Evolutionary conservation across 1,140 invertebrate genomes (phyloP), one percentile per base, ranked within the genome.

Genomic region (Pogonomyrmex californicus): DNA sequence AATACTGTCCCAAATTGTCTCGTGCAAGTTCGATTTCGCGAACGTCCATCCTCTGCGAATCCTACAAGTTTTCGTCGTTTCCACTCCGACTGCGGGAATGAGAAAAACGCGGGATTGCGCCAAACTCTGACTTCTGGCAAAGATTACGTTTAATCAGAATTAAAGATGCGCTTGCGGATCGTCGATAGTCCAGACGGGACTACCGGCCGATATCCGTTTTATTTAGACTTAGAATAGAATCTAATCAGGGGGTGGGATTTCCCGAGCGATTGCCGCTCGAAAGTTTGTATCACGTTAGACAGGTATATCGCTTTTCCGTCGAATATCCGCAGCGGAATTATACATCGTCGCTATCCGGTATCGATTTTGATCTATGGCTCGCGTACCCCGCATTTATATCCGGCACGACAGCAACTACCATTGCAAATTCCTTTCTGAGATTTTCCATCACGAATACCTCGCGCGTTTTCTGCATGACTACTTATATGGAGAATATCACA

Each of bases 121-220:
- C 78, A 38, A 44, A 36, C 23, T 58, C 38, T 44, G 66, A 60
- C n/a, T 62, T 73, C 58, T 41, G 65, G 17, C 38, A 66, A 77
- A 90, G 86, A 87, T 89, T 82, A 66, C 86, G 76, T 90, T 87
- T 85, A 90, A 90, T 90, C 88, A 87, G 86, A 90, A 90, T 90
- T 90, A 90, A 90, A 65, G 70, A 70, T 86, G 86, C 58, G 68
- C 87, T 83, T 68, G 85, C 12, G 85, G 77, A 66, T 47, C 77
- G 66, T 86, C 65, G 75, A 73, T 82, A 44, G 36, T 49, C 38
- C 47, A 56, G 79, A 54, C 38, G 76, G 62, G 23, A 23, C 23
- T 23, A 23, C 65, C 83, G 65, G 82, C 30, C 62, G 81, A 86
- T 88, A 70, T 77, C 62, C 51, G 85, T 86, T 79, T 90, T 87